phyloP scores from a whole-genome alignment of 2,888 invertebrate species.

The Leucozona laternaria region DNA sequence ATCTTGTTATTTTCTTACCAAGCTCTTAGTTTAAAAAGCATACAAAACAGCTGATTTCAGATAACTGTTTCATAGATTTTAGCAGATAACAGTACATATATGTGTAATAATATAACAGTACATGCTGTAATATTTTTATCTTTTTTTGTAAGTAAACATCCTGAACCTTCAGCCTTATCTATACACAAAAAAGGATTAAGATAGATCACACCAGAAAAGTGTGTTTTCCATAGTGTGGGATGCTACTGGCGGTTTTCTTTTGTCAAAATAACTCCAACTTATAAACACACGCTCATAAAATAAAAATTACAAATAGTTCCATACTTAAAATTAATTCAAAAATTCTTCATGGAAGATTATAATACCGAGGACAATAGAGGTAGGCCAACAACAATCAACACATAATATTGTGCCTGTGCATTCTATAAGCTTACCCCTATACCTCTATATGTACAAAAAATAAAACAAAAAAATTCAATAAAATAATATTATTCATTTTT shows the following conservation, averaged over 20 bases:
- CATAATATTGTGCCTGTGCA: slow-evolving; percentile 26
- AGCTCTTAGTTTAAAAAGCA: too few species aligned
- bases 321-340: slow-evolving; percentile 34
- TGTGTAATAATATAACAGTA: too few species aligned
- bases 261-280: slow-evolving; percentile 19
- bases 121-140: too few species aligned
- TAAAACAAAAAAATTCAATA: not conserved
- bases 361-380: not conserved
- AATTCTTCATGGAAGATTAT: slow-evolving; percentile 24
- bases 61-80: too few species aligned
- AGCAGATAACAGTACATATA: too few species aligned
- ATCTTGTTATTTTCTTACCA: too few species aligned
- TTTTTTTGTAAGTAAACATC: too few species aligned
- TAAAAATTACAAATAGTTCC: slow-evolving; percentile 18
- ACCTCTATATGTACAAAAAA: not conserved
- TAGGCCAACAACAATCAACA: slow-evolving; percentile 37
- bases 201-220: not conserved
- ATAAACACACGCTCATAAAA: slow-evolving; percentile 12
- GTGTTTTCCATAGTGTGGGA: not conserved
- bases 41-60: too few species aligned
- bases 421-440: not conserved
- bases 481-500: slow-evolving; percentile 50
- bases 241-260: slow-evolving; percentile 12
- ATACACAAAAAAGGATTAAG: not conserved
- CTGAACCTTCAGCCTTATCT: not conserved